Evolutionary conservation across 2,888 invertebrate genomes (phyloP).

Genomic region (Drosophila paramelanica): DNA sequence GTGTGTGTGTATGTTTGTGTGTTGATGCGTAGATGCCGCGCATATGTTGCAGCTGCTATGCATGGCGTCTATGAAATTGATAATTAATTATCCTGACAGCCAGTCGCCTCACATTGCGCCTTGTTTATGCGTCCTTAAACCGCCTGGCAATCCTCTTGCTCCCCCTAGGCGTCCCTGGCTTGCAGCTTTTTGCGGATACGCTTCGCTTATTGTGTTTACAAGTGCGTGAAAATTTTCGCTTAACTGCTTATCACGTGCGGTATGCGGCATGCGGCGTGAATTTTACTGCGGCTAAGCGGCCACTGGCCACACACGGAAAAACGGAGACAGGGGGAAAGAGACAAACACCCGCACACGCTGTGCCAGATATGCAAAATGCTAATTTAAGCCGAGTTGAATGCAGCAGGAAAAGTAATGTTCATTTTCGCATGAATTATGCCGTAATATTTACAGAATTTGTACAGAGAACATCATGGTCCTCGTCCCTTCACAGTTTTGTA

Average conservation of each 20-base stretch:
- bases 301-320: constrained; percentile 40
- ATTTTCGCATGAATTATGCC: constrained; percentile 36
- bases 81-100: constrained; percentile 78
- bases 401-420: constrained; percentile 40
- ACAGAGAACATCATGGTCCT: neutral
- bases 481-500: neutral
- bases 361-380: constrained; percentile 37
- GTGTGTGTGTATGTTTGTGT: constrained; percentile 20
- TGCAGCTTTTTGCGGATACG: constrained; percentile 69
- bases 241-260: constrained; percentile 77
- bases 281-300: constrained; percentile 63
- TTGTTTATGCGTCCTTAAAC: constrained; percentile 13
- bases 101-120: constrained; percentile 15
- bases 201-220: constrained; percentile 77
- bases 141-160: constrained; percentile 1
- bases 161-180: constrained; percentile 28
- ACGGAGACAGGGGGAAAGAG: constrained; percentile 20
- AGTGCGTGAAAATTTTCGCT: constrained; percentile 80
- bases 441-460: constrained; percentile 29
- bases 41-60: constrained; percentile 34
- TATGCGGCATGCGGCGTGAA: constrained; percentile 64
- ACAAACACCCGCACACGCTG: constrained; percentile 24
- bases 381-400: constrained; percentile 57
- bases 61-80: constrained; percentile 68
- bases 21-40: constrained; percentile 21